Evolutionary conservation across 2,888 invertebrate genomes (phyloP).

Genomic region (Cephus spinipes): DNA sequence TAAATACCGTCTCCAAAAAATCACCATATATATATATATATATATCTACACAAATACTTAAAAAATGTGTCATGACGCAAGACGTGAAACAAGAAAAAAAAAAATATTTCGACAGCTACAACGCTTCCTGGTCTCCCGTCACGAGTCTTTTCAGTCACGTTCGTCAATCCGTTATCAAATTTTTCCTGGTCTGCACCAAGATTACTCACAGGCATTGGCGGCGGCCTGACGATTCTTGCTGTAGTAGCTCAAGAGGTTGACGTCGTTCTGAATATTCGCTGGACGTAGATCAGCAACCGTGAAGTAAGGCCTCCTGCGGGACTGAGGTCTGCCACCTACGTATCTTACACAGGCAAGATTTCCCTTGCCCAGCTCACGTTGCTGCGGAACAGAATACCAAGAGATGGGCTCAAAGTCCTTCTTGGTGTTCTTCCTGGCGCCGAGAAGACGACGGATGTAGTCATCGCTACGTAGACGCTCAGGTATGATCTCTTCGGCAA

Average conservation of each 20-base stretch:
- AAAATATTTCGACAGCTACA: too few relatives aligned
- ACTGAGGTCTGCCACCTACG: slow-evolving; percentile 83
- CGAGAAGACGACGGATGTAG: slow-evolving; percentile 77
- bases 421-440: slow-evolving; percentile 74
- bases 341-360: slow-evolving; percentile 87
- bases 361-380: slow-evolving; percentile 74
- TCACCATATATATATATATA: too few relatives aligned
- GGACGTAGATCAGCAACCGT: slow-evolving; percentile 72
- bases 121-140: neutral
- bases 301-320: slow-evolving; percentile 79
- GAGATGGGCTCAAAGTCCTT: slow-evolving; percentile 74
- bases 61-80: too few relatives aligned
- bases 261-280: slow-evolving; percentile 83
- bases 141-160: neutral
- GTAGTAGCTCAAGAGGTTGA: slow-evolving; percentile 89
- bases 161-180: too few relatives aligned
- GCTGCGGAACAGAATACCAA: slow-evolving; percentile 76
- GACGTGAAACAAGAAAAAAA: too few relatives aligned
- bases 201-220: slow-evolving; percentile 66
- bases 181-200: neutral
- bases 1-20: too few relatives aligned
- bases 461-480: slow-evolving; percentile 75
- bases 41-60: too few relatives aligned
- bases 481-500: slow-evolving; percentile 67
- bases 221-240: slow-evolving; percentile 82